Percentiles rank a stretch among this genome's conserved stretches.
Conservation (phyloP, 2,797 vertebrate species). For the Sebastolobus alascanus region DNA sequence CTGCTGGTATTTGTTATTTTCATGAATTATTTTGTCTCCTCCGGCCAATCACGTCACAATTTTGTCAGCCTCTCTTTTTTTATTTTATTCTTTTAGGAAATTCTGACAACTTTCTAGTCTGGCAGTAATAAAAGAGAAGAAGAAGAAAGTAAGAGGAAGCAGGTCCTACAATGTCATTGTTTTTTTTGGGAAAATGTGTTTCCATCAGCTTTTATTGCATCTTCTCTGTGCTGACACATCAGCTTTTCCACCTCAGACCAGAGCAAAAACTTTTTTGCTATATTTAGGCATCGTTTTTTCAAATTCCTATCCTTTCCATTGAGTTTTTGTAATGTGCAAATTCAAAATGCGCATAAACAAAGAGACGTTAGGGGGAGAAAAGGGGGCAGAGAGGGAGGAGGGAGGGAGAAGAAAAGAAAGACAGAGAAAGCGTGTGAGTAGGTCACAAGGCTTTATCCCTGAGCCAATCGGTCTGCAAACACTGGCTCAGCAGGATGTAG, state of each 20-base stretch:
- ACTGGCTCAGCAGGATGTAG: slow-evolving; percentile 71
- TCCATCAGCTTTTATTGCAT: slow-evolving; percentile 39
- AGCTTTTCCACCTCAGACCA: slow-evolving; percentile 29
- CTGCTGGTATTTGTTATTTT: neutral
- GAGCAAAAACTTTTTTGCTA: neutral
- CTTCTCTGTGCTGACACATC: slow-evolving; percentile 40
- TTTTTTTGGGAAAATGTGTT: slow-evolving; percentile 49
- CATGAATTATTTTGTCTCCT: neutral
- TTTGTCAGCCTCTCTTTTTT: neutral
- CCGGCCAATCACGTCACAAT: neutral
- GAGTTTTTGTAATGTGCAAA: slow-evolving; percentile 17
- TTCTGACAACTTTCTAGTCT: slow-evolving; percentile 2
- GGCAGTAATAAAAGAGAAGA: slow-evolving; percentile 12
- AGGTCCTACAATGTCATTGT: slow-evolving; percentile 12
- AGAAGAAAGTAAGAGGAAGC: slow-evolving; percentile 16
- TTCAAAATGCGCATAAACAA: slow-evolving; percentile 54
- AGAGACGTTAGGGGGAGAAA: slow-evolving; percentile 18
- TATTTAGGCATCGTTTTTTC: neutral
- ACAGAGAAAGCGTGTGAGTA: slow-evolving; percentile 11
- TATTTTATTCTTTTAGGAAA: neutral
- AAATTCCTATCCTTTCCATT: neutral
- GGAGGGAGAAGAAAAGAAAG: neutral
- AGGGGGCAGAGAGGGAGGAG: neutral
- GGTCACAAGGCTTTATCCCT: slow-evolving; percentile 76
- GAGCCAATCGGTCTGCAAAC: slow-evolving; percentile 76